Conservation (phyloP, 2,888 invertebrate genomes). For the Glyphotaelius pellucidus region DNA sequence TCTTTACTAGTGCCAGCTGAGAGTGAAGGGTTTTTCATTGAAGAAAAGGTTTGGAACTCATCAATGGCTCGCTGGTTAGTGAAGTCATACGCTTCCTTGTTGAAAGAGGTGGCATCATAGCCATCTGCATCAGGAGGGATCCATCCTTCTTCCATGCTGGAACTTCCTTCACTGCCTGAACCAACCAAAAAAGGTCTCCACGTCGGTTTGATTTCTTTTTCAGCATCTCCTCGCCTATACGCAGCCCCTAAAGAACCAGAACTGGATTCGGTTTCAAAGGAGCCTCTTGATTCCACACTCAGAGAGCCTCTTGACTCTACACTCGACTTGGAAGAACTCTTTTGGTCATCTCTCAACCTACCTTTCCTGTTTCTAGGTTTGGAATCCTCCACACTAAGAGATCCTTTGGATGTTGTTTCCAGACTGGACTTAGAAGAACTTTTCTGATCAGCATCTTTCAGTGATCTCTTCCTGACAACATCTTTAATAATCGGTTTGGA, state of each 20-base stretch:
- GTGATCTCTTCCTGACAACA: conserved; percentile 73
- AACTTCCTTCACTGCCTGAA: conserved; percentile 87
- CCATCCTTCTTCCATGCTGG: conserved; percentile 90
- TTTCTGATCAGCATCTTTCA: conserved; percentile 75
- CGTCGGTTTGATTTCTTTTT: conserved; percentile 85
- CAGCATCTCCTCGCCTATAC: conserved; percentile 78
- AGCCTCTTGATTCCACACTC: conserved; percentile 84
- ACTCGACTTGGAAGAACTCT: conserved; percentile 80
- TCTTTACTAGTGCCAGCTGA: conserved; percentile 77
- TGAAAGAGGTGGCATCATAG: conserved; percentile 77
- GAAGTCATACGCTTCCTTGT: conserved; percentile 75
- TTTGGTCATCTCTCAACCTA: conserved; percentile 74
- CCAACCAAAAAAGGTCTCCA: conserved; percentile 91
- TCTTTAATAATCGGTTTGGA: conserved; percentile 75
- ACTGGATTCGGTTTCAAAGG: conserved; percentile 85
- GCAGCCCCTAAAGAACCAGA: conserved; percentile 86
- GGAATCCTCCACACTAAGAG: conserved; percentile 76
- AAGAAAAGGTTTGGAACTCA: conserved; percentile 74
- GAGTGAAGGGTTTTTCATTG: conserved; percentile 73
- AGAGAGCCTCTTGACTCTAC: conserved; percentile 81
- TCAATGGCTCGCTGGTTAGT: conserved; percentile 74
- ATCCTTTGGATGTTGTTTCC: conserved; percentile 76
- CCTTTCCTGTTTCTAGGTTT: conserved; percentile 73
- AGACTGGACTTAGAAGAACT: conserved; percentile 81
- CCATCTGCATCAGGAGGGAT: conserved; percentile 86